These are phyloP conservation scores for Salmo trutta DNA, from an alignment of 2,797 vertebrate species.

Conservation along the genomic window DNA sequence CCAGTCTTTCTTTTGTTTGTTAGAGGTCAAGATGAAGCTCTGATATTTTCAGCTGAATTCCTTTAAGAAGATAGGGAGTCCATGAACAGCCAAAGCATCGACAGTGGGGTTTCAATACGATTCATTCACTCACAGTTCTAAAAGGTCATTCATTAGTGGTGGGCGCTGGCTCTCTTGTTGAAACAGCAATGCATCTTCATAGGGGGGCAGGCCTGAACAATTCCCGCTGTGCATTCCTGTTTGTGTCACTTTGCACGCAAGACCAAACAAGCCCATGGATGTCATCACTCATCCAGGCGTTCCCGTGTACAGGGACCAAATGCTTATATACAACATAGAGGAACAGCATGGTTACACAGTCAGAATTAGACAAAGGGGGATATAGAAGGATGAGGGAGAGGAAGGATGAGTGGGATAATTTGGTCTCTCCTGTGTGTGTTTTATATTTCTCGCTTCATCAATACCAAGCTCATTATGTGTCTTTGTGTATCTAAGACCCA, in stretches of 20 bases:
- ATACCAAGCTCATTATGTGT: conserved; percentile 14
- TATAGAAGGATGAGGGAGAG: conserved; percentile 16
- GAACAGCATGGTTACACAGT: conserved; percentile 31
- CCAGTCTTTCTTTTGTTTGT: conserved; percentile 17
- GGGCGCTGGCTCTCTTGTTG: conserved; percentile 63
- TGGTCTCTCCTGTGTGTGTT: conserved; percentile 15
- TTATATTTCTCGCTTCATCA: conserved; percentile 14
- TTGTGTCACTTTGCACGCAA: conserved; percentile 57
- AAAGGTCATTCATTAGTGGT: conserved; percentile 76
- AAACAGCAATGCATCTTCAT: conserved; percentile 72
- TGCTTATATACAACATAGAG: conserved; percentile 22
- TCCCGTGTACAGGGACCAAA: conserved; percentile 47
- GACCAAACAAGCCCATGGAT: conserved; percentile 58
- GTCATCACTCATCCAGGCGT: conserved; percentile 37
- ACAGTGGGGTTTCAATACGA: conserved; percentile 57
- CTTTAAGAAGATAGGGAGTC: conserved; percentile 57
- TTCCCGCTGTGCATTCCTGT: conserved; percentile 62
- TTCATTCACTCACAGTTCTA: conserved; percentile 64
- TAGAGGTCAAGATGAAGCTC: conserved; percentile 51
- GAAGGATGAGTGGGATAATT: background rate
- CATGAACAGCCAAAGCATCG: conserved; percentile 51
- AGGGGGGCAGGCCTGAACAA: conserved; percentile 49
- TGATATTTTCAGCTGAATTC: conserved; percentile 61
- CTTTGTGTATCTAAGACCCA: conserved; percentile 21
- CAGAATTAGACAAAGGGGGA: conserved; percentile 41